phyloP scores from a whole-genome alignment of 2,113 vertebrate species.

The Coturnix japonica region DNA sequence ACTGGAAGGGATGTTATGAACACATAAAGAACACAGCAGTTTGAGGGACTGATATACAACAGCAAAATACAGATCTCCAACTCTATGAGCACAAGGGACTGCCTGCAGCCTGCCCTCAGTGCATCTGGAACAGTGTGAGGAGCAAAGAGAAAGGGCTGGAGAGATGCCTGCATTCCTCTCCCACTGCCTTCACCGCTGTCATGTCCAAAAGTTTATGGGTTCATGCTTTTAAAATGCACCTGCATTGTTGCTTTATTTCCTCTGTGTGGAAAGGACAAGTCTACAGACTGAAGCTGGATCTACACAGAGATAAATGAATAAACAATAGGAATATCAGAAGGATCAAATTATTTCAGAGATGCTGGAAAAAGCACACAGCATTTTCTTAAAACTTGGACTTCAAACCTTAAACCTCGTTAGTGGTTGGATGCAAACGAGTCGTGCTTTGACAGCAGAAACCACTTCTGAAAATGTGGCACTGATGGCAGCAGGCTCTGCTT shows the following conservation, averaged over 20 bases:
- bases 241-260: neutral
- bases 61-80: neutral
- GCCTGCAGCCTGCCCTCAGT: neutral
- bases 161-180: neutral
- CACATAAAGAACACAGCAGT: neutral
- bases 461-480: neutral
- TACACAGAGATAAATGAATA: neutral
- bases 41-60: neutral
- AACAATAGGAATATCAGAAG: neutral
- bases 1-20: neutral
- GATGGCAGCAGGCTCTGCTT: neutral
- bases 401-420: neutral
- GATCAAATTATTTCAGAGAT: neutral
- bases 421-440: neutral
- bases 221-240: neutral
- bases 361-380: neutral
- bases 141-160: neutral
- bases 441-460: neutral
- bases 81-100: neutral
- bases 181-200: neutral
- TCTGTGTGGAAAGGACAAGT: neutral
- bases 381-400: neutral
- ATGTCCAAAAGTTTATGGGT: neutral
- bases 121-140: neutral
- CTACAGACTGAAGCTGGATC: neutral